Base-by-base conservation (phyloP, 2,888 invertebrate genomes). In the Tribolium freemani region DNA sequence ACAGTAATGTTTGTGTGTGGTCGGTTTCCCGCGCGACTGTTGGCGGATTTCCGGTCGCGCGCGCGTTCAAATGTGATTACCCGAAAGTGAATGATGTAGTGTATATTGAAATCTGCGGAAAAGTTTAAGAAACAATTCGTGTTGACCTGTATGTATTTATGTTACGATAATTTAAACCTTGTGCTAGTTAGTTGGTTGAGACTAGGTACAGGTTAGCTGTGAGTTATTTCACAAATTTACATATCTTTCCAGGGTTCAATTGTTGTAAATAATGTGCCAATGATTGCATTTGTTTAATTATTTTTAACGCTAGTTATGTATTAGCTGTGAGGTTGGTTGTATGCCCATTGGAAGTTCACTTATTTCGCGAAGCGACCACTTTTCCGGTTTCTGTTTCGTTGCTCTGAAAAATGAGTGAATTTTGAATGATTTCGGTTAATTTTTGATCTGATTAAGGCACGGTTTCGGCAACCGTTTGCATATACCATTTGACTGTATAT, bases 161-260 rank as follows among this genome's bases (percentile, higher is more conserved):
- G 81, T 83, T 83, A 72, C 63, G 67, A 72, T 73, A 74, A 68
- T 64, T 74, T 75, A 58, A 71, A 71, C 73, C 74, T 73, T 71
- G 73, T 71, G 68, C 72, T 64, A 63, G 69, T 57, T 60, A 64
- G 69, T 57, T 63, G 63, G 26, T 64, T 67, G 63, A 63, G 71
- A 71, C 72, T 76, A 76, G 75, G 80, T 76, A 78, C 83, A 82
- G 80, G 80, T 81, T 82, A 80, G 81, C 83, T 82, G 82, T 83
- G 83, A 83, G 78, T 75, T 82, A 82, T 77, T 81, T 82, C 83
- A 84, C 83, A 73, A 73, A 84, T 82, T 84, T 84, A 86, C 87
- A 87, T 87, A 86, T 87, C 87, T 86, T 86, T 86, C 87, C 87
- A 87, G 87, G 87, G 87, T 87, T 84, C 83, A 83, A 85, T 83